Evolutionary conservation across 37 sponge, comb jelly and placozoan species (phyloP).

Genomic region (Cladorhizidae sp.): DNA sequence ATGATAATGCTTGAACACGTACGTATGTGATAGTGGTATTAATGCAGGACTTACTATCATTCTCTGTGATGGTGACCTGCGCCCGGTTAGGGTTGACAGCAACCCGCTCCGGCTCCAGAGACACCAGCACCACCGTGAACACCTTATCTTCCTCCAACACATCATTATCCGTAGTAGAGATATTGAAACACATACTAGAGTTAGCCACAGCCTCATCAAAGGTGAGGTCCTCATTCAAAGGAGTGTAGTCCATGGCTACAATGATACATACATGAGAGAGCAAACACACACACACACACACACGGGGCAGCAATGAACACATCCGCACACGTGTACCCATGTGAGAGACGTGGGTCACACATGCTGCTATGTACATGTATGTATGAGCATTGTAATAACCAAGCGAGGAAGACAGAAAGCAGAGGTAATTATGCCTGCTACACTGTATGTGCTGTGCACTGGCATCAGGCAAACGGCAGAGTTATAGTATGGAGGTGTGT

Average conservation of each 20-base stretch:
- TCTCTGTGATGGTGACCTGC: background rate
- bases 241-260: background rate
- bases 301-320: background rate
- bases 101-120: background rate
- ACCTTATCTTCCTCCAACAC: background rate
- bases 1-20: no score
- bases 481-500: no score
- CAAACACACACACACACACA: background rate
- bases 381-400: no score
- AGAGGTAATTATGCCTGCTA: no score
- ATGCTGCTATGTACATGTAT: no score
- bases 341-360: no score
- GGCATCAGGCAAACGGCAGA: no score
- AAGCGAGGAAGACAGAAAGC: no score
- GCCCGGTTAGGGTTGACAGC: background rate
- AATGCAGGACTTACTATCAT: slow-evolving; percentile 4
- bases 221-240: background rate
- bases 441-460: no score
- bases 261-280: background rate
- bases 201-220: background rate
- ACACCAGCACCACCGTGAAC: background rate
- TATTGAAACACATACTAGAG: background rate
- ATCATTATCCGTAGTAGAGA: background rate
- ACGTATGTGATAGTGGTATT: no score
- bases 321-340: background rate